These are phyloP conservation scores for Zygothrica quintamaculata DNA, from an alignment of 2,888 invertebrate genomes.

Conservation along the genomic window DNA sequence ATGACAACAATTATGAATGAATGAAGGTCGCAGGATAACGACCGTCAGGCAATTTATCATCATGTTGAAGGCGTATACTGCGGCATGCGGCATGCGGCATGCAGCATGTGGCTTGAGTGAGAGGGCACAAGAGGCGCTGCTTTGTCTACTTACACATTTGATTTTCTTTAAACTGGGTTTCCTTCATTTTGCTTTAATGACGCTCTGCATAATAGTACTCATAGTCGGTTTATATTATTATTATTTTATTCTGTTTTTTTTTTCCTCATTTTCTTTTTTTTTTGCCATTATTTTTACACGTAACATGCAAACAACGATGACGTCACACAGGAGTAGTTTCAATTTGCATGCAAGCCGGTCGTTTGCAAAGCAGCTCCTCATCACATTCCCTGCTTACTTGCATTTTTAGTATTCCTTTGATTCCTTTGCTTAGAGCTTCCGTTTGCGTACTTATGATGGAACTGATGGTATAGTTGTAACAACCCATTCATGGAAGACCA, in stretches of 20 bases:
- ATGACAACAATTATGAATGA: constrained; percentile 80
- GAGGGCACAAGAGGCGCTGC: no score
- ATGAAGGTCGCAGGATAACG: constrained; percentile 69
- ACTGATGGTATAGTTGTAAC: constrained; percentile 27
- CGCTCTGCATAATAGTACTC: constrained; percentile 26
- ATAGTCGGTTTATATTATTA: no score
- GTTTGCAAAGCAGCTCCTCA: constrained; percentile 39
- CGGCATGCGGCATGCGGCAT: constrained; percentile 22
- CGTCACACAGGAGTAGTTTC: constrained; percentile 48
- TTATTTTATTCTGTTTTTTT: no score
- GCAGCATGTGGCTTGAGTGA: no score
- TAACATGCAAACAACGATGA: constrained; percentile 58
- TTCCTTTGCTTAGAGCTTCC: background rate
- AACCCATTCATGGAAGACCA: constrained; percentile 47
- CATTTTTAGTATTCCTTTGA: constrained; percentile 39
- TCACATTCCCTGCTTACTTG: constrained; percentile 55
- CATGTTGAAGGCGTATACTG: constrained; percentile 45
- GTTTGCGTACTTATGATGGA: constrained; percentile 21
- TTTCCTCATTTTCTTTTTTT: no score
- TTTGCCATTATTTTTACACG: constrained; percentile 27
- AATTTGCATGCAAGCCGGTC: constrained; percentile 71
- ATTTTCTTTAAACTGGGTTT: constrained; percentile 38
- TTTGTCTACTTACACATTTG: constrained; percentile 19
- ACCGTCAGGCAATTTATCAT: constrained; percentile 73
- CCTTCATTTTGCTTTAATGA: constrained; percentile 24